Evolutionary conservation across 2,113 vertebrate genomes (phyloP).

Genomic region (Daboia siamensis): DNA sequence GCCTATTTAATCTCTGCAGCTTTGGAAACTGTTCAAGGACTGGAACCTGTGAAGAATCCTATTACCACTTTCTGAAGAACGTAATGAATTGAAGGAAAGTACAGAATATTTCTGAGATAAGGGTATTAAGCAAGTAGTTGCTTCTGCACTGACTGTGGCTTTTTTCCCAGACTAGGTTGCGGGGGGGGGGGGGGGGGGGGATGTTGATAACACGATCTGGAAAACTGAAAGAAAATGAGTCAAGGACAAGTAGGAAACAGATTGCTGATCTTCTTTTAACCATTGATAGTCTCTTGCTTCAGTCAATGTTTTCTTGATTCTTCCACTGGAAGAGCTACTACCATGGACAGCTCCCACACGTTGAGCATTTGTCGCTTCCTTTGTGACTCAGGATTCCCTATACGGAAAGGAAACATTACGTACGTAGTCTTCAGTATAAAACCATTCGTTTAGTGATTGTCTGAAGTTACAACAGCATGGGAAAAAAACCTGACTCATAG

Average conservation of each 20-base stretch:
- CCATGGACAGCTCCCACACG: conserved; percentile 22
- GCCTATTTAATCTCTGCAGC: not conserved
- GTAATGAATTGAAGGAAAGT: not conserved
- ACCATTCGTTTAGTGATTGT: too few species aligned
- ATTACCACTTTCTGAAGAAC: not conserved
- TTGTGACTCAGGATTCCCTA: conserved; percentile 7
- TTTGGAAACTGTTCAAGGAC: not conserved
- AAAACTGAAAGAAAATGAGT: not conserved
- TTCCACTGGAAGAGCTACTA: not conserved
- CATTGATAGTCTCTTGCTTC: conserved; percentile 19
- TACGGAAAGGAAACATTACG: conserved; percentile 2
- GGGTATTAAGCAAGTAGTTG: not conserved
- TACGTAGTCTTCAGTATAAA: not conserved
- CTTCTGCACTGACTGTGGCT: not conserved
- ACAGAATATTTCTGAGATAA: not conserved
- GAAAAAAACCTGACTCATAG: too few species aligned
- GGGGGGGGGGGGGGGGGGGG: too few species aligned
- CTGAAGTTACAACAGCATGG: too few species aligned
- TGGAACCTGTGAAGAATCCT: not conserved
- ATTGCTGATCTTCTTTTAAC: conserved; percentile 10
- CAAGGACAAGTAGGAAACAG: conserved; percentile 9
- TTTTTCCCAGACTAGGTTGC: not conserved
- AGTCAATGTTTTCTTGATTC: conserved; percentile 5
- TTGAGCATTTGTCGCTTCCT: not conserved
- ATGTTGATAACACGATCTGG: not conserved